Evolutionary conservation across 1,140 invertebrate genomes (phyloP).

Genomic region (Meloidogyne hapla): DNA sequence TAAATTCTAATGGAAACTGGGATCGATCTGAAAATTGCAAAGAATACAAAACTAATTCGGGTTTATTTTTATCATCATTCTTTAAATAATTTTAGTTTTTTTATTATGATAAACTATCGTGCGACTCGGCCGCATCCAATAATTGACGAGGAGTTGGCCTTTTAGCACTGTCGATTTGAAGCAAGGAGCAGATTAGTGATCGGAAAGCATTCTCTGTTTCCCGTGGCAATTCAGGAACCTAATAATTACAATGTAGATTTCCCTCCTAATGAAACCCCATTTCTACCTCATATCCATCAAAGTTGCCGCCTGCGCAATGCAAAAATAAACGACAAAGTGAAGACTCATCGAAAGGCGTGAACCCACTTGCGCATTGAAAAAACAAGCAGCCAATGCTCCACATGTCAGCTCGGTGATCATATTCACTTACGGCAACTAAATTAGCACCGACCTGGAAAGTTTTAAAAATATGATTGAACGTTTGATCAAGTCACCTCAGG

Average conservation of each 20-base stretch:
- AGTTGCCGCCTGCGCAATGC: conserved; percentile 54
- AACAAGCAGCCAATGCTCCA: conserved; percentile 56
- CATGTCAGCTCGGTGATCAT: conserved; percentile 58
- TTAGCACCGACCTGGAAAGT: conserved; percentile 61
- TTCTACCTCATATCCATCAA: conserved; percentile 61
- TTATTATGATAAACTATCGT: too few species aligned
- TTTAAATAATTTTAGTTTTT: too few species aligned
- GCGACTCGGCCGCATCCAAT: conserved; percentile 22
- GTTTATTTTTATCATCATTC: too few species aligned
- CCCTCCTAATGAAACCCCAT: too few species aligned
- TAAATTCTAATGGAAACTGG: too few species aligned
- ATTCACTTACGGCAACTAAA: conserved; percentile 48
- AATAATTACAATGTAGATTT: too few species aligned
- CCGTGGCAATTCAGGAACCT: conserved; percentile 45
- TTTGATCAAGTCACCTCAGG: neutral
- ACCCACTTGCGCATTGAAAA: conserved; percentile 56
- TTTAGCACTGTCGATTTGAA: conserved; percentile 49
- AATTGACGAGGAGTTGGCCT: conserved; percentile 55
- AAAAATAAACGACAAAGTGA: conserved; percentile 59
- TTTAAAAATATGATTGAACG: conserved; percentile 46
- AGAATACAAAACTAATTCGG: too few species aligned
- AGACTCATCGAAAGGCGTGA: conserved; percentile 56
- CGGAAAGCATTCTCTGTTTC: conserved; percentile 39
- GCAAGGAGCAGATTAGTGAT: conserved; percentile 43
- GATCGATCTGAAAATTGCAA: too few species aligned